Evolutionary conservation across 2,113 vertebrate species (phyloP), one percentile per base, ranked within the genome.

Genomic region (Perognathus longimembris): DNA sequence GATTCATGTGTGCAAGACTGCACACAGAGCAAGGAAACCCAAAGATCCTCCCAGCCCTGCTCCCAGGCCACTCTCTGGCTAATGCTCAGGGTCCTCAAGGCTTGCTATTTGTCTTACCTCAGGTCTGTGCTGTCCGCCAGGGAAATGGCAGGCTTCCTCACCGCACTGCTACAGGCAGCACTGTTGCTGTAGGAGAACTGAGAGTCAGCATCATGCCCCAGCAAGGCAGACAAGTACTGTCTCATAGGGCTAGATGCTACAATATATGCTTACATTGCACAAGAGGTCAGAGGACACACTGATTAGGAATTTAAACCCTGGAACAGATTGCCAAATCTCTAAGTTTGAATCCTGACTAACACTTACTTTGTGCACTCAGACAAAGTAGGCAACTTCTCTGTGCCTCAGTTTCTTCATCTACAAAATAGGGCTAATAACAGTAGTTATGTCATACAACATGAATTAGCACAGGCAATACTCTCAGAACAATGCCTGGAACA

Each of bases 61-160:
- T 45, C 77, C 34, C 70, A 61, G 24, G 70, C 71, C 12, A 69
- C 0, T 7, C 12, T n/a, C 66, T 28, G 1, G 42, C 63, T 28
- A 0, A n/a, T 0, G 59, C 61, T 86, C 8, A 24, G 32, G n/a
- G 74, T 78, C 45, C 9, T 54, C 42, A 15, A 15, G 54, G 4
- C n/a, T 5, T 0, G 66, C 34, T 1, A 71, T 38, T 26, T 1
- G 32, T 59, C 80, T 70, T 95, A 99, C 99, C 99, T 98, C 83
- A 99, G 98, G 94, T 99, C 99, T 0, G 99, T 99, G 98, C 99
- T 99, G 96, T 99, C 99, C 4, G 99, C 99, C 80, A 99, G 97
- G 85, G 99, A 99, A 97, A 99, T 99, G 80, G 99, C 99, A 0
- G 99, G 99, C 93, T 99, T 99, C 86, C 99, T 98, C 81, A 99